Conservation (phyloP, 2,113 vertebrate genomes). For the Thinocorus orbignyianus region DNA sequence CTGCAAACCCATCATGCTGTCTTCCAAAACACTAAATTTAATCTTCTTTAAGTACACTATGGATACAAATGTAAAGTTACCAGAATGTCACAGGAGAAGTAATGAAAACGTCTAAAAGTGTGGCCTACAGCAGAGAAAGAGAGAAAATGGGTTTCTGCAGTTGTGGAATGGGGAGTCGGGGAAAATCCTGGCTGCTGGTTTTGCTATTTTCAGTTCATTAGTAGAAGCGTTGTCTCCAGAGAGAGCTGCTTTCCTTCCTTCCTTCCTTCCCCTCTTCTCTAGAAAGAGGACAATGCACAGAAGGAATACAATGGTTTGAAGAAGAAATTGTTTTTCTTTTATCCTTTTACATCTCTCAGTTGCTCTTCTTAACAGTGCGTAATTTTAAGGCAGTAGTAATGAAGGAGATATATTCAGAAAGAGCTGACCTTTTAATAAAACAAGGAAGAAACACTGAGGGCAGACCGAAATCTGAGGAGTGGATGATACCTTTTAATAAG, state of each 20-base stretch:
- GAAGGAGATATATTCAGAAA: not conserved
- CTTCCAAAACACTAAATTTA: not conserved
- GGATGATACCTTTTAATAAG: not conserved
- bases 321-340: not conserved
- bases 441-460: not conserved
- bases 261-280: not conserved
- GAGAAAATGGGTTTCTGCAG: not conserved
- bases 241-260: not conserved
- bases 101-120: not conserved
- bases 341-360: not conserved
- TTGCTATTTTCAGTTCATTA: not conserved
- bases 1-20: not conserved
- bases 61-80: not conserved
- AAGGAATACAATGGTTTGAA: not conserved
- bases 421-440: not conserved
- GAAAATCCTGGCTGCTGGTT: not conserved
- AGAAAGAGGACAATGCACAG: not conserved
- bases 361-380: not conserved
- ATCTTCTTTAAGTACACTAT: not conserved
- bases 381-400: not conserved
- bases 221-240: not conserved
- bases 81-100: not conserved
- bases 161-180: not conserved
- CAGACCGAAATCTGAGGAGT: not conserved
- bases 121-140: not conserved